These are phyloP conservation scores for Ceramica pisi DNA, from an alignment of 2,888 invertebrate genomes.

Conservation along the genomic window DNA sequence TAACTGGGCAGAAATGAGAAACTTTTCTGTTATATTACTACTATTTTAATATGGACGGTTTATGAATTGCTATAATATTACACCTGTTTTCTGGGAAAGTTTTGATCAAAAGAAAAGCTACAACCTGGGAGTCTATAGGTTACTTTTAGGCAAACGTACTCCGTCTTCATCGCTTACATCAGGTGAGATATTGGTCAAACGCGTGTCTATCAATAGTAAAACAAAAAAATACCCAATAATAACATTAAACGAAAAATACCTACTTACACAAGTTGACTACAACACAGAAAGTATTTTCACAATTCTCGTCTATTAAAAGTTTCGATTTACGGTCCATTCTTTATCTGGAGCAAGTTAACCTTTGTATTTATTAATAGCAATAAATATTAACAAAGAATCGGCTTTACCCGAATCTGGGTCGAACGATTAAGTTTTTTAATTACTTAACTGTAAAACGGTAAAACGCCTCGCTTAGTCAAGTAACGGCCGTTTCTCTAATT, in stretches of 20 bases:
- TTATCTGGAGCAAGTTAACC: conserved; percentile 33
- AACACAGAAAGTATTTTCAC: conserved; percentile 16
- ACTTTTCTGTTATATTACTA: background rate
- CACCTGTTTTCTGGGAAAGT: background rate
- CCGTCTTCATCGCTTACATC: too few species aligned
- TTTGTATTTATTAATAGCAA: conserved; percentile 47
- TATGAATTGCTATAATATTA: conserved; percentile 18
- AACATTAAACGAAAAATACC: too few species aligned
- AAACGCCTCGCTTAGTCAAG: conserved; percentile 30
- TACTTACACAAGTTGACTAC: background rate
- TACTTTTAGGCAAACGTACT: too few species aligned
- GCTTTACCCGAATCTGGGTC: conserved; percentile 51
- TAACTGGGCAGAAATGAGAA: background rate
- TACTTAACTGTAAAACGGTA: conserved; percentile 61
- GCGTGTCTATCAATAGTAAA: too few species aligned
- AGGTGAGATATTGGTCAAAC: too few species aligned
- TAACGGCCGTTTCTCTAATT: conserved; percentile 53
- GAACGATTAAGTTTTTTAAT: conserved; percentile 61
- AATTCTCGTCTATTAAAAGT: conserved; percentile 21
- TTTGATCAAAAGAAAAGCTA: conserved; percentile 17
- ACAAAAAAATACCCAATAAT: too few species aligned
- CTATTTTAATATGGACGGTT: conserved; percentile 10
- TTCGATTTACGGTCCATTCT: conserved; percentile 4
- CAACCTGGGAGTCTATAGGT: too few species aligned
- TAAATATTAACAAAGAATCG: conserved; percentile 55